A percentile compares a stretch with the other conserved stretches of the same genome.
phyloP scores from a whole-genome alignment of 2,797 vertebrate genomes.

The Pseudochromis fuscus region DNA sequence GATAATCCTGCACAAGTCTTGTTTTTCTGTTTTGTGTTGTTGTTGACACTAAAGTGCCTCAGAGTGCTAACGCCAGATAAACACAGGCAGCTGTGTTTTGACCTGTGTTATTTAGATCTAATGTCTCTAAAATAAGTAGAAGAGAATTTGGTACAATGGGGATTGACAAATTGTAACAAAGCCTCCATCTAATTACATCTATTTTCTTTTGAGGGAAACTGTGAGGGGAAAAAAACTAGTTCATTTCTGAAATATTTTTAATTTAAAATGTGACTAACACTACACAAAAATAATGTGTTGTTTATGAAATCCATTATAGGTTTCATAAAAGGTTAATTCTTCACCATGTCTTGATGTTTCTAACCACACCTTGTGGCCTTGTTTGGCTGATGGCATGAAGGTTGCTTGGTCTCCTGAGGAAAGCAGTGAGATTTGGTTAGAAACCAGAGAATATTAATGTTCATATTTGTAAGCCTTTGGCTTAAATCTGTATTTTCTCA shows the following conservation, averaged over 20 bases:
- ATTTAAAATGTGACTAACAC: neutral
- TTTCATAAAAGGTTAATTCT: no score
- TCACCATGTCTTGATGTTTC: neutral
- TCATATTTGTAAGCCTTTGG: neutral
- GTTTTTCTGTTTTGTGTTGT: neutral
- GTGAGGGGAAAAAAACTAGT: no score
- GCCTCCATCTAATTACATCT: rapidly evolving
- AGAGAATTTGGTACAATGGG: neutral
- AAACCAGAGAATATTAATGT: neutral
- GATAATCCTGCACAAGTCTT: neutral
- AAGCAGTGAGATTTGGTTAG: neutral
- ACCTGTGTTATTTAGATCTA: neutral
- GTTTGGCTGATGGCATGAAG: neutral
- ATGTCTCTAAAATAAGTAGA: neutral
- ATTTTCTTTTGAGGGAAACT: neutral
- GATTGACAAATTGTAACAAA: neutral
- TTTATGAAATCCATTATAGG: no score
- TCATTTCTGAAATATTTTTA: neutral
- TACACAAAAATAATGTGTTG: neutral
- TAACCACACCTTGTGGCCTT: neutral
- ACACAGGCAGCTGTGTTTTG: neutral
- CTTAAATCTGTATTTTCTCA: neutral
- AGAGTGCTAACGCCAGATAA: neutral
- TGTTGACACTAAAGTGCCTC: conserved; percentile 33
- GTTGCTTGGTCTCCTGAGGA: neutral